Base-by-base conservation (phyloP, 2,888 invertebrate genomes). In the Ophraella communa region DNA sequence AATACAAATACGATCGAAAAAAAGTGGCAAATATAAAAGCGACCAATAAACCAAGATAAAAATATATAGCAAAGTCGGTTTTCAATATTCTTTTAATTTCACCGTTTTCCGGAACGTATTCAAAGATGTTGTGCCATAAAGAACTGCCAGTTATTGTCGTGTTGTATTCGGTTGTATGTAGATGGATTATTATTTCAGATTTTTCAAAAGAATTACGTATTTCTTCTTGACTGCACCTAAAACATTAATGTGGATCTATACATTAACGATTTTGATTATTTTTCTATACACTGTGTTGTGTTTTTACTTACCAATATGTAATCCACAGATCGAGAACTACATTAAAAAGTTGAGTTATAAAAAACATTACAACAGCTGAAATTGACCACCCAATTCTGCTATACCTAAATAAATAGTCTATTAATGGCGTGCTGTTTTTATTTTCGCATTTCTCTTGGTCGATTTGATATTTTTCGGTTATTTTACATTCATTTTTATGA, bases 1-100 rank as follows among this genome's bases (percentile, higher is more conserved):
- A 90, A 81, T 91, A 93, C 45, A 89, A 75, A 5, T 91, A 77
- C 4, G 92, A 91, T 75, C 92, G 85, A 62, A 76, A 78, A 11
- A 86, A 85, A 2, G 88, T 88, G 18, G 89, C 79, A 1, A 89
- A 2, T 17, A 89, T 85, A 55, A 87, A 86, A 1, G 82, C 82
- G 0, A 85, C 33, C 62, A 90, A 87, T 52, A 87, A 84, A 14
- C 77, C 74, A 0, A 85, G 85, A 82, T 90, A 90, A 60, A 89
- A 81, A 45, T 72, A 74, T 33, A 76, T 72, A 1, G 72, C 63
- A 7, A 71, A 49, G 18, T 76, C 21, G 2, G 69, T 70, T 71
- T 75, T 76, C 8, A 67, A 30, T 1, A 67, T 10, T 11, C 14
- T 42, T 18, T 54, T 20, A 17, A 39, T 8, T 23, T 21, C 21